Conservation (phyloP, 1,140 invertebrate species). For the Steinernema feltiae region DNA sequence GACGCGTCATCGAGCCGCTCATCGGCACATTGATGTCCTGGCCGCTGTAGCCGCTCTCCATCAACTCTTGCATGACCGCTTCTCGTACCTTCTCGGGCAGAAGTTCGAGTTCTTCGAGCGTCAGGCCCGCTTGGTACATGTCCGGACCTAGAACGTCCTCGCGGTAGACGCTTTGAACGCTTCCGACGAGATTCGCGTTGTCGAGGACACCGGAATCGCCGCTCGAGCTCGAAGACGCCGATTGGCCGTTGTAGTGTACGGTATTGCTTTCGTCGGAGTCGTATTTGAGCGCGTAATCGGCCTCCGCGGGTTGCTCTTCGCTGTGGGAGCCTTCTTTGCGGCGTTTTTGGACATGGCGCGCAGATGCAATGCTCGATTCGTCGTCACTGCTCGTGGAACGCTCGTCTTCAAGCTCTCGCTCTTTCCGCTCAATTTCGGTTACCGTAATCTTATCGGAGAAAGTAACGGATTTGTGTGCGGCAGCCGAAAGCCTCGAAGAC, state of each 20-base stretch:
- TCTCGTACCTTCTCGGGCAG: neutral
- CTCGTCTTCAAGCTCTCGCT: slow-evolving; percentile 26
- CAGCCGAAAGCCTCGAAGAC: slow-evolving; percentile 14
- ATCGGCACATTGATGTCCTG: neutral
- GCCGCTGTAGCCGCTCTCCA: neutral
- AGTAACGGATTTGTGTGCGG: slow-evolving; percentile 34
- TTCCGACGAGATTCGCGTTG: neutral
- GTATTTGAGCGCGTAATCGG: neutral
- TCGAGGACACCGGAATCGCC: neutral
- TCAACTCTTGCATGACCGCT: neutral
- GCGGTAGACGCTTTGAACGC: neutral
- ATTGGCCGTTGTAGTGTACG: neutral
- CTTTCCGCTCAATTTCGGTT: slow-evolving; percentile 35
- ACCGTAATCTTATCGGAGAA: slow-evolving; percentile 37
- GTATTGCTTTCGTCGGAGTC: slow-evolving; percentile 7
- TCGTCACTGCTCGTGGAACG: slow-evolving; percentile 31
- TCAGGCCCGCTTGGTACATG: neutral
- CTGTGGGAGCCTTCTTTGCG: neutral
- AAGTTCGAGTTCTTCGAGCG: neutral
- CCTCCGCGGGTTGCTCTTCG: neutral
- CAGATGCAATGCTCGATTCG: slow-evolving; percentile 23
- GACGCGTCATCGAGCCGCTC: neutral
- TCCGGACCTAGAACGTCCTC: neutral
- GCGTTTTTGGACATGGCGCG: neutral
- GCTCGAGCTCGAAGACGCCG: slow-evolving; percentile 3